Evolutionary conservation across 92 coral and sea anemone species (phyloP).

Genomic region (Zoanthus sansibaricus): DNA sequence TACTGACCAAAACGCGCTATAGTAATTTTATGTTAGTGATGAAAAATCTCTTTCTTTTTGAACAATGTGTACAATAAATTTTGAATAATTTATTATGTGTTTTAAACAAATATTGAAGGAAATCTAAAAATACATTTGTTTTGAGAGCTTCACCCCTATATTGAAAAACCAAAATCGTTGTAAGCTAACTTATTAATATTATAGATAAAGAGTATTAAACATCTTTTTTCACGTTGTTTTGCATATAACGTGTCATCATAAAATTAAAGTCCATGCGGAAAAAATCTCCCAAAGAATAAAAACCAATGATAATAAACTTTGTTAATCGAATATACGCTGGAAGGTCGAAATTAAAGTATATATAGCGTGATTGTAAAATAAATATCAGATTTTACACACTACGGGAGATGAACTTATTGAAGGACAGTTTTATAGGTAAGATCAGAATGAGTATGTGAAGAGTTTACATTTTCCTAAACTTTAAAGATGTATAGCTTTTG

Average conservation of each 20-base stretch:
- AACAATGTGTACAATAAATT: neutral
- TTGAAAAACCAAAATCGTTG: neutral
- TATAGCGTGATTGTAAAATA: neutral
- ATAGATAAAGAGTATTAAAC: neutral
- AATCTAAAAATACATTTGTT: neutral
- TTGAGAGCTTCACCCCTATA: neutral
- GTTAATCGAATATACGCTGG: neutral
- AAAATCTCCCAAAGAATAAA: neutral
- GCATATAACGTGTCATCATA: neutral
- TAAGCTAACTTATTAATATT: neutral
- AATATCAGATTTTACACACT: neutral
- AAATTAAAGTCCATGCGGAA: constrained; percentile 5
- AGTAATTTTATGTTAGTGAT: neutral
- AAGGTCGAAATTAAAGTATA: neutral
- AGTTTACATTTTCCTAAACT: neutral
- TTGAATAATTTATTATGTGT: neutral
- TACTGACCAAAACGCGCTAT: neutral
- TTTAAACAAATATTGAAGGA: neutral
- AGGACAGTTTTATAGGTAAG: neutral
- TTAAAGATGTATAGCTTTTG: neutral
- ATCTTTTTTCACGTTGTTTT: neutral
- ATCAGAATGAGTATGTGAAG: neutral
- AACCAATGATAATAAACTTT: neutral
- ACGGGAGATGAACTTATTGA: neutral
- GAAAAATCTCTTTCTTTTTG: neutral